Base-by-base conservation (phyloP, 2,113 vertebrate species). In the Oncorhynchus masou region DNA sequence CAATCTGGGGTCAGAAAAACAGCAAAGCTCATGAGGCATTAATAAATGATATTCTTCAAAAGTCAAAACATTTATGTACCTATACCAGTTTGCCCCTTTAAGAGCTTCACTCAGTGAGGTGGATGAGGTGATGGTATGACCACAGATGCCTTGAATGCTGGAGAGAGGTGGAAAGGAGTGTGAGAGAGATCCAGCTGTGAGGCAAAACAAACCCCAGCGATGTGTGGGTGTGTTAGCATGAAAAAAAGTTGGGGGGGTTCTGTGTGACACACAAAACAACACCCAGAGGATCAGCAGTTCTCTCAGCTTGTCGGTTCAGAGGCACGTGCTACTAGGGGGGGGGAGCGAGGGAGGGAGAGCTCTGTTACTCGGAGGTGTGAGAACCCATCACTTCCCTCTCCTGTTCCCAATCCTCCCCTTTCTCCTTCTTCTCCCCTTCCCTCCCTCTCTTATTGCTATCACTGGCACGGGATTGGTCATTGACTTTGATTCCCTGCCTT, bases 281-380 rank as follows among this genome's bases (percentile, higher is more conserved):
- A 20, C 51, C 70, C 75, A 22, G 59, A 25, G 4, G 77, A 85
- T 86, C 74, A 29, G 60, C 64, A 25, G 78, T 81, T 54, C 79
- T 27, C 68, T 85, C 81, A 45, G 39, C 39, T 45, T 13, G 66
- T 19, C 31, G 13, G 65, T 31, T 67, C 65, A 31, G 65, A 67
- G 65, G 24, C 59, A 48, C 31, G 12, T 70, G 78, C 68, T 75
- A 34, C 34, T 34, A 7, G 34, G 34, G 34, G 29, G 5, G 1
- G 31, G 5, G 27, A 27, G 27, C 2, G 34, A 34, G 34, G 0
- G 34, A 45, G 39, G 8, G 39, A 45, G 39, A 45, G 4, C 67
- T 71, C 19, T 71, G 66, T 68, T 27, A 48, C 45, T 34, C 27
- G 25, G 48, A 24, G 73, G 19, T 75, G 24, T 45, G 31, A 80